These are phyloP conservation scores for Pterostichus niger DNA, from an alignment of 2,888 invertebrate genomes.

Conservation along the genomic window DNA sequence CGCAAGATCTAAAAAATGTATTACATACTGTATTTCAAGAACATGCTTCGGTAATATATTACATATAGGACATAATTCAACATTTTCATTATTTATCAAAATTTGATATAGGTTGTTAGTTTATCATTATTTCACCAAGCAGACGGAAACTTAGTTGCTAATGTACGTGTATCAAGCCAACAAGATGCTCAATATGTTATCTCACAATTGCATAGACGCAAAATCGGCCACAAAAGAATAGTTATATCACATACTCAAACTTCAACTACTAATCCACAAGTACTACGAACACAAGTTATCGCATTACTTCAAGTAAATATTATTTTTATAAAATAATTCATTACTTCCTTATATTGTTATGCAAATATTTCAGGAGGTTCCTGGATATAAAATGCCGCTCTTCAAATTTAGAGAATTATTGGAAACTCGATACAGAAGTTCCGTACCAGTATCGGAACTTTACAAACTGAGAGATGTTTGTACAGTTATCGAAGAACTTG, in stretches of 20 bases:
- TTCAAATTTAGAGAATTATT: conserved; percentile 91
- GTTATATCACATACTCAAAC: conserved; percentile 85
- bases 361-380: conserved; percentile 81
- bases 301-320: conserved; percentile 82
- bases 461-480: conserved; percentile 89
- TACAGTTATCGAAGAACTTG: conserved; percentile 84
- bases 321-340: no score
- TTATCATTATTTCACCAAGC: conserved; percentile 82
- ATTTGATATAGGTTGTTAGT: conserved; percentile 78
- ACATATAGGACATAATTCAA: not conserved
- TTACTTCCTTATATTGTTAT: not conserved
- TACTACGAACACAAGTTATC: conserved; percentile 85
- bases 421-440: conserved; percentile 89
- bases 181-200: conserved; percentile 87
- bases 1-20: conserved; percentile 83
- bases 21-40: conserved; percentile 83
- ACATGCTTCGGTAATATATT: conserved; percentile 80
- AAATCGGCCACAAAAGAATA: conserved; percentile 89
- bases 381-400: conserved; percentile 86
- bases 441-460: conserved; percentile 85
- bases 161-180: conserved; percentile 82
- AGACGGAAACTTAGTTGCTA: conserved; percentile 85
- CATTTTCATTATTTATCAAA: not conserved
- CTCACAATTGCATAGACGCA: conserved; percentile 90
- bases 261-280: conserved; percentile 82